phyloP scores from a whole-genome alignment of 1,140 invertebrate genomes.

The Eupeodes corollae region DNA sequence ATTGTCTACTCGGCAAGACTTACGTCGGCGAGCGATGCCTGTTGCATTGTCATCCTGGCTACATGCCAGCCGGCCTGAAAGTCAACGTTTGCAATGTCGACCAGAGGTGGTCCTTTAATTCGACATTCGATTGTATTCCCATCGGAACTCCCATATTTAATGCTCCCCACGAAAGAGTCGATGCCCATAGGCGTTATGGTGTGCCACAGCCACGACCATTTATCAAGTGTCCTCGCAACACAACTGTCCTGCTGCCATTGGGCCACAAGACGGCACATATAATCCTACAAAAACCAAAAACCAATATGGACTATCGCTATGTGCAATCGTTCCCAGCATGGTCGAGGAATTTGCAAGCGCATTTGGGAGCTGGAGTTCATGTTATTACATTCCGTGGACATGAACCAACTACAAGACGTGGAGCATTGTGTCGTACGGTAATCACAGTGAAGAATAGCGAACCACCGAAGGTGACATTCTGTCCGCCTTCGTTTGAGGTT shows the following conservation, averaged over 20 bases:
- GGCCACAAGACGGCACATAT: constrained; percentile 44
- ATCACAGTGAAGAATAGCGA: constrained; percentile 48
- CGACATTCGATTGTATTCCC: constrained; percentile 27
- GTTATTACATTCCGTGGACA: constrained; percentile 49
- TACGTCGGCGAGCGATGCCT: constrained; percentile 36
- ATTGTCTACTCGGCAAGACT: constrained; percentile 36
- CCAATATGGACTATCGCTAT: constrained; percentile 56
- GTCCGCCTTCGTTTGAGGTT: constrained; percentile 53
- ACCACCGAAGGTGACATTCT: constrained; percentile 28
- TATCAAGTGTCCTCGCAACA: constrained; percentile 52
- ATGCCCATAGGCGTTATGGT: too few relatives aligned
- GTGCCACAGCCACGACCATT: constrained; percentile 37
- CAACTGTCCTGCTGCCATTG: constrained; percentile 44
- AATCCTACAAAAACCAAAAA: constrained; percentile 49
- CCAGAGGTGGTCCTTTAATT: constrained; percentile 19
- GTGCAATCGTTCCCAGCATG: constrained; percentile 50
- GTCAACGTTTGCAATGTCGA: constrained; percentile 17
- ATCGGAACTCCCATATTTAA: neutral
- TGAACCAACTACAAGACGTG: constrained; percentile 44
- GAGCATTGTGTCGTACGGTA: constrained; percentile 47
- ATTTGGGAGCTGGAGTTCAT: constrained; percentile 46
- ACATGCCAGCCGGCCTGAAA: constrained; percentile 14
- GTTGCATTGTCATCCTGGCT: constrained; percentile 37
- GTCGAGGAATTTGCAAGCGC: constrained; percentile 51
- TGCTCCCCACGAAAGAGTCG: too few relatives aligned